Evolutionary conservation across 2,113 vertebrate genomes (phyloP), one percentile per base, ranked within the genome.

Genomic region (Rutilus rutilus): DNA sequence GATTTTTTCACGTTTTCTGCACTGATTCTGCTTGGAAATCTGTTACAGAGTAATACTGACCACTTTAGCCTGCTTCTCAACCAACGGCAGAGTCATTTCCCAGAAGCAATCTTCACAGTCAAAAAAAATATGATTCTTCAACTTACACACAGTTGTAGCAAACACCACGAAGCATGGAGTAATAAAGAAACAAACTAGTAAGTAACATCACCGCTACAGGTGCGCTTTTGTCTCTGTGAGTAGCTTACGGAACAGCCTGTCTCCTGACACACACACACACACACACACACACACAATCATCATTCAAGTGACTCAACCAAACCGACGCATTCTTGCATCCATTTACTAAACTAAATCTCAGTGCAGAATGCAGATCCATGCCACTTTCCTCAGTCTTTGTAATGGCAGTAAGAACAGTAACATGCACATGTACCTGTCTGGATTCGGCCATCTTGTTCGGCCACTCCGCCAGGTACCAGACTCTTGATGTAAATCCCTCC

Each of bases 401-500:
- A 15, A 76, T 25, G 19, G 21, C 39, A 15, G 39, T 45, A 9
- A 50, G 74, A 5, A 76, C n/a, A 50, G 45, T 30, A 19, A 45
- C 36, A 6, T 39, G 39, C 6, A 30, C 9, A 3, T 42, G 4
- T 94, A 98, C 96, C 97, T 94, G 90, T 90, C 25, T 90, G 93
- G 87, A 97, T 90, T 45, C 94, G 94, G 64, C 97, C 96, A 0
- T 97, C 94, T 82, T 92, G 94, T 88, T 96, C 96, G 36, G 97
- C 97, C 6, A 95, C 95, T 39, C 96, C 96, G 62, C 90, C 92
- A 4, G 95, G 91, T 88, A 96, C 91, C 0, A 99, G 93, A 62
- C 94, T 96, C 89, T 96, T 97, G 88, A 97, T 95, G 0, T 95
- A 98, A 91, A 97, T 95, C 19, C 95, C 96, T 82, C 96, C 95